These are phyloP conservation scores for Chrysolina americana DNA, from an alignment of 2,888 invertebrate genomes.

Conservation along the genomic window DNA sequence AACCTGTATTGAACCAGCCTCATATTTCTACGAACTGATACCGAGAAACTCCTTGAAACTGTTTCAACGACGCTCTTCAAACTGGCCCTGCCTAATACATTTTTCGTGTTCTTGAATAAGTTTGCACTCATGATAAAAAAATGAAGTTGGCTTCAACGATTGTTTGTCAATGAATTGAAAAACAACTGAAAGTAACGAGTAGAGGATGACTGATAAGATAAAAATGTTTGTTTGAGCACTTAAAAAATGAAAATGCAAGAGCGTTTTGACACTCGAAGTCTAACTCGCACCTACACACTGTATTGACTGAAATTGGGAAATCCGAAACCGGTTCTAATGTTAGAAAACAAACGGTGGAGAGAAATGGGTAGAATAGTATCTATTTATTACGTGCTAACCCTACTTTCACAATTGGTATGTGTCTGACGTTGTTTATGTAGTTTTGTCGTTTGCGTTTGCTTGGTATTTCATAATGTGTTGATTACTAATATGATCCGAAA, in stretches of 20 bases:
- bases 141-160: neutral
- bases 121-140: slow-evolving; percentile 21
- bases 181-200: neutral
- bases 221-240: neutral
- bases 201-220: slow-evolving; percentile 2
- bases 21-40: slow-evolving; percentile 69
- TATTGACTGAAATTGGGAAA: slow-evolving; percentile 15
- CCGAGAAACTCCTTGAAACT: slow-evolving; percentile 60
- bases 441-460: neutral
- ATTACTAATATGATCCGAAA: too few relatives aligned
- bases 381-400: neutral
- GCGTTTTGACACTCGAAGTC: neutral
- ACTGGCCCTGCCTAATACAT: neutral
- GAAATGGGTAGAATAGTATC: neutral
- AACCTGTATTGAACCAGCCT: slow-evolving; percentile 81
- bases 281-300: neutral
- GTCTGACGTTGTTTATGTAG: neutral
- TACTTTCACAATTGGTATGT: neutral
- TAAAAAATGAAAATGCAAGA: neutral
- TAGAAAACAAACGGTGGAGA: slow-evolving; percentile 5
- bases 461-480: too few relatives aligned
- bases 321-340: neutral
- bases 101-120: neutral
- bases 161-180: neutral
- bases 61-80: neutral